phyloP scores from a whole-genome alignment of 2,113 vertebrate genomes.

The Candoia aspera region DNA sequence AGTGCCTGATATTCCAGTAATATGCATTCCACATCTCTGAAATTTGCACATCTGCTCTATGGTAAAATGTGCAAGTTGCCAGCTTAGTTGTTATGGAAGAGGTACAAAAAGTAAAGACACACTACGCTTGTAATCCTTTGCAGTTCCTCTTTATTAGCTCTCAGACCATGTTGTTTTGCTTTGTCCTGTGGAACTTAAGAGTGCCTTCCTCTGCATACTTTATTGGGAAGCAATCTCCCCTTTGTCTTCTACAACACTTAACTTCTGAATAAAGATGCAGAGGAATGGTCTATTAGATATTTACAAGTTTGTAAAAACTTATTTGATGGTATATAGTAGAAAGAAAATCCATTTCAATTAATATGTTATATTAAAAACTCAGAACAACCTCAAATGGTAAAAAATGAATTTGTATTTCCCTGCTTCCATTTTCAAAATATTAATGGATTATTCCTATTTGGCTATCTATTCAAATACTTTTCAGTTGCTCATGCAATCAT shows the following conservation, averaged over 20 bases:
- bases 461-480: background rate
- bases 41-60: background rate
- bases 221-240: background rate
- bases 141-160: background rate
- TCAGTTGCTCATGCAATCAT: conserved; percentile 4
- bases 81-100: background rate
- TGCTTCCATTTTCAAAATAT: background rate
- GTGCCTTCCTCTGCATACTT: background rate
- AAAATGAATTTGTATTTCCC: conserved; percentile 27
- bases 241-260: background rate
- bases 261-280: background rate
- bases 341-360: conserved; percentile 1
- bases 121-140: background rate
- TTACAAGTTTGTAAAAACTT: background rate
- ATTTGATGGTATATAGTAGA: conserved; percentile 7
- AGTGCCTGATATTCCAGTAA: background rate
- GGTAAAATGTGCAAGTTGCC: background rate
- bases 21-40: background rate
- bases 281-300: background rate
- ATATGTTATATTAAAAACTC: conserved; percentile 14
- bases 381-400: background rate
- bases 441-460: background rate
- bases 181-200: background rate
- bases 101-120: background rate
- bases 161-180: background rate